phyloP scores from a whole-genome alignment of 2,113 vertebrate species.

The Sinosuthora webbiana region DNA sequence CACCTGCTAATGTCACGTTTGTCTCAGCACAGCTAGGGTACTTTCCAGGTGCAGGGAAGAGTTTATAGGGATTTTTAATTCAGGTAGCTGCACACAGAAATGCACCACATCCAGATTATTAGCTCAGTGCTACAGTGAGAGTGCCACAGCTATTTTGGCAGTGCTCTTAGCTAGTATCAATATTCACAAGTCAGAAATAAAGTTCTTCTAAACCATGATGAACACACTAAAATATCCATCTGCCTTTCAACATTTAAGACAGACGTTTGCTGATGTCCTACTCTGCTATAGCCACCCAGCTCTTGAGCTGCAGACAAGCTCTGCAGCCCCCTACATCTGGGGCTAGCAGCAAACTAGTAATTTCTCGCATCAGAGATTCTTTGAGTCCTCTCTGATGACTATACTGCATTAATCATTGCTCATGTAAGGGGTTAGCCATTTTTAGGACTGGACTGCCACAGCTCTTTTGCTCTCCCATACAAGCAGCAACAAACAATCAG shows the following conservation, averaged over 20 bases:
- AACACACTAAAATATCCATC: not conserved
- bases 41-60: not conserved
- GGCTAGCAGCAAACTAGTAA: not conserved
- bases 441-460: not conserved
- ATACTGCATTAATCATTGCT: not conserved
- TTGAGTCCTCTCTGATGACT: not conserved
- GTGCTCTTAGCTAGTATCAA: not conserved
- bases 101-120: not conserved
- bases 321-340: not conserved
- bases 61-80: not conserved
- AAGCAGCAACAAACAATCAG: not conserved
- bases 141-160: not conserved
- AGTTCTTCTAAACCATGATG: rapidly evolving
- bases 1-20: not conserved
- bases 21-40: not conserved
- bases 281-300: not conserved
- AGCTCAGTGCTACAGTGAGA: not conserved
- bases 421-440: not conserved
- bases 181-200: not conserved
- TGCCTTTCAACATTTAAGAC: not conserved
- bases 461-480: not conserved
- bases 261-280: not conserved
- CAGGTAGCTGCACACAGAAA: not conserved
- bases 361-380: not conserved
- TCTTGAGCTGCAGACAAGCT: not conserved